These are phyloP conservation scores for Delichon dasypus DNA, from an alignment of 2,797 vertebrate genomes.

Conservation along the genomic window DNA sequence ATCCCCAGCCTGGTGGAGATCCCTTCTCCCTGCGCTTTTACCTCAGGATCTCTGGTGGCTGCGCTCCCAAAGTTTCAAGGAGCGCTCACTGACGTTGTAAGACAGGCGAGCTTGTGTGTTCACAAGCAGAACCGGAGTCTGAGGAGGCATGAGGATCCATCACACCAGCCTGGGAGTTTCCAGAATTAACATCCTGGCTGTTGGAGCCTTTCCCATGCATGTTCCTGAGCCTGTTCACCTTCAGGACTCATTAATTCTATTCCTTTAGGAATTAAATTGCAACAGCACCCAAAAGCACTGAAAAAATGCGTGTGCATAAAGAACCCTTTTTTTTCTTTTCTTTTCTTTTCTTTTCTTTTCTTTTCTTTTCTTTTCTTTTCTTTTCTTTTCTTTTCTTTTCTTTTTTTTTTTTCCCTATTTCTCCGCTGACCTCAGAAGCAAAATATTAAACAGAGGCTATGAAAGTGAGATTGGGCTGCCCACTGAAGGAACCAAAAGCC, in stretches of 20 bases:
- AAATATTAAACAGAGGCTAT: neutral
- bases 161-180: neutral
- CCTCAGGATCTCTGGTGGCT: neutral
- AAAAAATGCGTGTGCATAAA: neutral
- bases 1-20: neutral
- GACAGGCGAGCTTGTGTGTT: neutral
- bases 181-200: neutral
- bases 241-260: neutral
- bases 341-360: fast-evolving
- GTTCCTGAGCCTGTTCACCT: neutral
- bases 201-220: neutral
- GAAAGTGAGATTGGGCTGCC: neutral
- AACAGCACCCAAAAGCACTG: neutral
- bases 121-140: neutral
- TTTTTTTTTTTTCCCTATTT: fast-evolving
- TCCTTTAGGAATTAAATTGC: neutral
- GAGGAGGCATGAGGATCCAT: neutral
- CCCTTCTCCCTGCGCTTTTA: neutral
- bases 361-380: fast-evolving
- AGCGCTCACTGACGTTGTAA: neutral
- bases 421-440: neutral
- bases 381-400: fast-evolving
- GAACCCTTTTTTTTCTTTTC: neutral
- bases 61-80: neutral
- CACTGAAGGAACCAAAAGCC: neutral